These are phyloP conservation scores for Fulmarus glacialis DNA, from an alignment of 2,113 vertebrate genomes.

Conservation along the genomic window DNA sequence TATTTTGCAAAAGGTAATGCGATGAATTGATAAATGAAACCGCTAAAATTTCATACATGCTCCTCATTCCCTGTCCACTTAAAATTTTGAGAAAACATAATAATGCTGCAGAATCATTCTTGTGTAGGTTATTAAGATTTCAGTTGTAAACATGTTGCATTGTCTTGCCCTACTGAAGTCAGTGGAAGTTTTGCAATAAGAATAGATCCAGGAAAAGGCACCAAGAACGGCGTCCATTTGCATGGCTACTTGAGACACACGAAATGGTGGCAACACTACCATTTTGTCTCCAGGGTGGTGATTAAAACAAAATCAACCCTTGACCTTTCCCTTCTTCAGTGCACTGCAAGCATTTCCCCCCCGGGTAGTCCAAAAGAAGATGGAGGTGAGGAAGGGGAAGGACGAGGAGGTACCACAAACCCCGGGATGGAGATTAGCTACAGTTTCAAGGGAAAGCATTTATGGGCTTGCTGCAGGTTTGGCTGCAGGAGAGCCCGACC, in stretches of 20 bases:
- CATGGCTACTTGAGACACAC: neutral
- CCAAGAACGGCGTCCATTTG: fast-evolving
- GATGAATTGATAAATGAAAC: neutral
- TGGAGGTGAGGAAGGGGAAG: neutral
- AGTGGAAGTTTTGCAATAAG: neutral
- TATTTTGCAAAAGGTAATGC: neutral
- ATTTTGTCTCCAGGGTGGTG: neutral
- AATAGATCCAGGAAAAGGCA: neutral
- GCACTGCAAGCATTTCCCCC: neutral
- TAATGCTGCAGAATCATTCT: neutral
- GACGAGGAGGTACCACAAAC: neutral
- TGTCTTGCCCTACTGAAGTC: neutral
- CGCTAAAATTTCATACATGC: neutral
- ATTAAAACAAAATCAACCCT: neutral
- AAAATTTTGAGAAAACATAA: neutral
- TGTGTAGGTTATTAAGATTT: neutral
- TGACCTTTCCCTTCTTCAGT: neutral
- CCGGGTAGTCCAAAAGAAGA: neutral
- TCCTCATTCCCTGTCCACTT: neutral
- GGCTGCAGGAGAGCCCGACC: neutral
- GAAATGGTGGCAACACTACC: neutral
- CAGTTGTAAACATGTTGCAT: neutral
- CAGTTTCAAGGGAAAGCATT: neutral
- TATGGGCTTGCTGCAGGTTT: neutral
- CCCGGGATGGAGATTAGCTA: neutral